Base-by-base conservation (phyloP, 2,888 invertebrate species). In the Plebejus melissa region DNA sequence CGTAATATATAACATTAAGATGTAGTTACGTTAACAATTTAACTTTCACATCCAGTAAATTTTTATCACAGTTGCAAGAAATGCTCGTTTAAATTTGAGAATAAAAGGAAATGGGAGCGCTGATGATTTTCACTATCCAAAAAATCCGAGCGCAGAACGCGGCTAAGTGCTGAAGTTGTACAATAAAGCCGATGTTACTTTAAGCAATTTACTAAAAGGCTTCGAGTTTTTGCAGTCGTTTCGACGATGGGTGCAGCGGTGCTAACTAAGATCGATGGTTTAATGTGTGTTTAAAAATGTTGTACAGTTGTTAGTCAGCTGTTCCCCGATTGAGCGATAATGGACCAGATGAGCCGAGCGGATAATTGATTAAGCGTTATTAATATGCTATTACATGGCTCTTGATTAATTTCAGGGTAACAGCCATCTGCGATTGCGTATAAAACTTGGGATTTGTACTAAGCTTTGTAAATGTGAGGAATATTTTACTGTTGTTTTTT, bases 231-330 rank as follows among this genome's bases (percentile, higher is more conserved):
- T 72, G 72, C 72, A 72, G 72, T 72, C 50, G 72, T 72, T 72
- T 72, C 32, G 28, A 28, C 72, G 32, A 72, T 72, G 72, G 72
- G 72, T 72, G 72, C 72, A 72, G 72, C 72, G 72, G 72, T 54
- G 72, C 72, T 72, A 72, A 72, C 72, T 72, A 72, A 72, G 72
- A 72, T 72, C 72, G 72, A 72, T 72, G 72, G 72, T 72, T 54
- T 72, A 72, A 72, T 72, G 72, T 72, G 72, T 72, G 72, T 72
- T 72, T 72, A 72, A 72, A 72, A 72, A 72, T 72, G 72, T 72
- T 72, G 72, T 72, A 72, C 46, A 50, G 22, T 46, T 72, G 72
- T 72, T 72, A 72, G 72, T 72, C 72, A 72, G 72, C 72, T 72
- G 72, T 13, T 72, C 28, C 22, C 4, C 41, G 72, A 54, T 72